Evolutionary conservation across 35 echinoderm and acorn worm species (phyloP).

Genomic region (Strongylocentrotus purpuratus): DNA sequence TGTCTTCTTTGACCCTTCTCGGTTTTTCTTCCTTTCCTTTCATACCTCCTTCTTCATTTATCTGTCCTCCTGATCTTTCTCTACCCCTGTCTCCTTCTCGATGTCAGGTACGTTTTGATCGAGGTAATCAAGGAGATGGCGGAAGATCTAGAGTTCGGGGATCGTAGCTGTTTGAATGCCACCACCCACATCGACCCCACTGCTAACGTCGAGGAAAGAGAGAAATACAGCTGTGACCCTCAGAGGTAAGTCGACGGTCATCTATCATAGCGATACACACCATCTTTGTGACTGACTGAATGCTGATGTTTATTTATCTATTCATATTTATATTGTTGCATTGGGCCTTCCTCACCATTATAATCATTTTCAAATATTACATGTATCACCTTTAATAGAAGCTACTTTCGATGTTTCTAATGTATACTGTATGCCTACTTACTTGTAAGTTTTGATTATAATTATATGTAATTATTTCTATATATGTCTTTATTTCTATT

Average conservation of each 20-base stretch:
- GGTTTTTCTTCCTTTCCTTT: background rate
- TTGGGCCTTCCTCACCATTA: too few species aligned
- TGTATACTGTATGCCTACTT: too few species aligned
- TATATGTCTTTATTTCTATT: too few species aligned
- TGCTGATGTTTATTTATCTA: too few species aligned
- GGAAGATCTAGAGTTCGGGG: slow-evolving; percentile 15
- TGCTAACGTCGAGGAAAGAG: background rate
- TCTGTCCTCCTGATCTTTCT: background rate
- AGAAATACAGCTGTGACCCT: background rate
- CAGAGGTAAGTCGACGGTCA: background rate
- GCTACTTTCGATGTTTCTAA: too few species aligned
- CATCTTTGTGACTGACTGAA: too few species aligned
- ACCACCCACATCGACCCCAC: background rate
- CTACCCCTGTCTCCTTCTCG: background rate
- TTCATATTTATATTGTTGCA: too few species aligned
- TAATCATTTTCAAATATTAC: too few species aligned
- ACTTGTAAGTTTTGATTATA: too few species aligned
- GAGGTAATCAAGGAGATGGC: slow-evolving; percentile 45
- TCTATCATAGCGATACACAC: background rate
- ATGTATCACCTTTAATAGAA: too few species aligned
- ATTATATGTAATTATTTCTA: too few species aligned
- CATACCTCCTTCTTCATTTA: background rate
- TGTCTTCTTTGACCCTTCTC: background rate
- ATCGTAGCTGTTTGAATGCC: slow-evolving; percentile 10
- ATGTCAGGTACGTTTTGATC: slow-evolving; percentile 12